phyloP scores from a whole-genome alignment of 2,888 invertebrate species.

The Phortica magna region DNA sequence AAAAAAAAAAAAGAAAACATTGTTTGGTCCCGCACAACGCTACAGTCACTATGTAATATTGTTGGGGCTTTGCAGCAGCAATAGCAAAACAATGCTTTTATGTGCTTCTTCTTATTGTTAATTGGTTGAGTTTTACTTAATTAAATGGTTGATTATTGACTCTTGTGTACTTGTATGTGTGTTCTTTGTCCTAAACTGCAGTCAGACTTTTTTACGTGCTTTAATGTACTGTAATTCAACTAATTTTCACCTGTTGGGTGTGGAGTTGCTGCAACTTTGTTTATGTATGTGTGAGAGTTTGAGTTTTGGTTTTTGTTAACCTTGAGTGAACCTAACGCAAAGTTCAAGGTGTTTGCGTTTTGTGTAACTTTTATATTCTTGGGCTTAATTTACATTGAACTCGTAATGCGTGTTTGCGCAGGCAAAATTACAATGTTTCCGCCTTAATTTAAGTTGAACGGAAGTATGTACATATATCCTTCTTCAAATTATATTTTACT shows the following conservation, averaged over 20 bases:
- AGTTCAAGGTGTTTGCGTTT: constrained; percentile 44
- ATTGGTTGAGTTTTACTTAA: background rate
- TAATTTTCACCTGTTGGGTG: constrained; percentile 53
- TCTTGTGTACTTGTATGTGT: too few relatives aligned
- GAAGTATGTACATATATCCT: too few relatives aligned
- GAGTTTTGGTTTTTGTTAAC: constrained; percentile 24
- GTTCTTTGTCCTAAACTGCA: too few relatives aligned
- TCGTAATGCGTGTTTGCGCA: too few relatives aligned
- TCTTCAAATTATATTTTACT: too few relatives aligned
- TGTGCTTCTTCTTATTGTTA: background rate
- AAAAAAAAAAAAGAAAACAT: too few relatives aligned
- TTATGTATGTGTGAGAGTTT: background rate
- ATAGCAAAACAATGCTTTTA: background rate
- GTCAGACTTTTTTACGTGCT: background rate
- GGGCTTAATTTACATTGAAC: background rate
- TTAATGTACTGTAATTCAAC: background rate
- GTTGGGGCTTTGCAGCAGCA: background rate
- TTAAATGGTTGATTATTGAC: background rate
- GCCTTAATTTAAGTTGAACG: too few relatives aligned
- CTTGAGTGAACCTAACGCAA: constrained; percentile 46
- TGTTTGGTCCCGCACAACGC: background rate
- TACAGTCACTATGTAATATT: too few relatives aligned
- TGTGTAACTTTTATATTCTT: background rate
- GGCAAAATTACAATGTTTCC: too few relatives aligned
- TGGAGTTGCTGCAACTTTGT: background rate